Conservation (phyloP, 2,113 vertebrate species). For the Bubalus kerabau region DNA sequence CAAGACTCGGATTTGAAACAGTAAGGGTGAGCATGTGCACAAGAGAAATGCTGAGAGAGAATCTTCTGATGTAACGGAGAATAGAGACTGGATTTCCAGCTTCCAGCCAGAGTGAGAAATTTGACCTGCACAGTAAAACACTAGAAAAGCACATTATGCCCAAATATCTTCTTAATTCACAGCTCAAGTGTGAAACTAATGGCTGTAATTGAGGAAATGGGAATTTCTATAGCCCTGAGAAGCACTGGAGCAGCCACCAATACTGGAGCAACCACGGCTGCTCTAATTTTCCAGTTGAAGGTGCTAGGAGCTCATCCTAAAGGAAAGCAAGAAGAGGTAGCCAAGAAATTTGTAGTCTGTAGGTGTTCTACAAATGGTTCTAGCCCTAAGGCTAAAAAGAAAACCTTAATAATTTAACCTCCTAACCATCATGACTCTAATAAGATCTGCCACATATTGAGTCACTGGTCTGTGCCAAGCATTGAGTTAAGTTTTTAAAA, state of each 20-base stretch:
- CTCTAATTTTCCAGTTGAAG: not conserved
- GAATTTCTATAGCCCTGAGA: not conserved
- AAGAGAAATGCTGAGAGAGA: not conserved
- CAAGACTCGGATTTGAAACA: not conserved
- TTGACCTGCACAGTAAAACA: not conserved
- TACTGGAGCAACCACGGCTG: not conserved
- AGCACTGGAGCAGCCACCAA: accelerated
- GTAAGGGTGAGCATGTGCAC: accelerated
- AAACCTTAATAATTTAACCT: not conserved
- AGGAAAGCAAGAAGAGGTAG: not conserved
- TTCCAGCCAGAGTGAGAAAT: not conserved
- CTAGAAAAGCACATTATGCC: not conserved
- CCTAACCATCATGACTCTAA: not conserved
- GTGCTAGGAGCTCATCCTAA: not conserved
- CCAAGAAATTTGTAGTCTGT: not conserved
- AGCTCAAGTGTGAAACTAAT: not conserved
- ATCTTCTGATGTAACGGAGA: not conserved
- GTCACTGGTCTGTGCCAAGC: not conserved
- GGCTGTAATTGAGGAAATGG: not conserved
- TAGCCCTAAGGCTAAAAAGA: not conserved
- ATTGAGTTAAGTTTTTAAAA: not conserved
- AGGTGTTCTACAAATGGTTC: not conserved
- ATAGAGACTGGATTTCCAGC: not conserved
- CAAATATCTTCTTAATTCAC: not conserved
- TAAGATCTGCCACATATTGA: not conserved